Conservation (phyloP, 1,140 invertebrate genomes). For the Plodia interpunctella region DNA sequence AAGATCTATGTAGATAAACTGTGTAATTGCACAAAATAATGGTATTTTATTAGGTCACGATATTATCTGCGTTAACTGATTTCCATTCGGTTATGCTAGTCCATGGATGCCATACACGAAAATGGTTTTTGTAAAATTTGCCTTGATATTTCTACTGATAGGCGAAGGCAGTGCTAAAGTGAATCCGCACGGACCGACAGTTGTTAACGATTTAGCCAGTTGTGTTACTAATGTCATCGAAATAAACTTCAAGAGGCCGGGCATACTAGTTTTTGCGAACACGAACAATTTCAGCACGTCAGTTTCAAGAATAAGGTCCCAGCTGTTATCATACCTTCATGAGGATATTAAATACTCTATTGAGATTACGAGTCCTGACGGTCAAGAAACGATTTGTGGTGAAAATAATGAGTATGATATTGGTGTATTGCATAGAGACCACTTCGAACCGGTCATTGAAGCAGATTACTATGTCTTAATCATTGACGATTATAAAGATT, state of each 20-base stretch:
- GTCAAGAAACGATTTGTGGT: constrained; percentile 22
- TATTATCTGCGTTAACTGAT: background rate
- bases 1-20: constrained; percentile 7
- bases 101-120: too few species aligned
- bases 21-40: background rate
- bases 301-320: constrained; percentile 38
- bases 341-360: constrained; percentile 35
- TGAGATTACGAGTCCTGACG: constrained; percentile 25
- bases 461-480: constrained; percentile 58
- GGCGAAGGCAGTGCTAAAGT: constrained; percentile 22
- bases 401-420: constrained; percentile 21
- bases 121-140: background rate
- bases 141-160: constrained; percentile 6
- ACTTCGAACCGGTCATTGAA: constrained; percentile 26
- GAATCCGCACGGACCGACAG: constrained; percentile 44
- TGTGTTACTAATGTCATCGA: constrained; percentile 51
- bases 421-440: constrained; percentile 23
- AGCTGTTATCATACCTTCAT: constrained; percentile 46
- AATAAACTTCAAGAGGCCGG: constrained; percentile 38
- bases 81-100: background rate
- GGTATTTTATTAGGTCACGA: constrained; percentile 1
- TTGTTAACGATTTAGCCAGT: constrained; percentile 42
- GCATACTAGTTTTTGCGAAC: constrained; percentile 45
- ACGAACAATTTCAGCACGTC: constrained; percentile 38
- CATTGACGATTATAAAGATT: constrained; percentile 41